Base-by-base conservation (phyloP, 2,113 vertebrate genomes). In the Dromas ardeola region DNA sequence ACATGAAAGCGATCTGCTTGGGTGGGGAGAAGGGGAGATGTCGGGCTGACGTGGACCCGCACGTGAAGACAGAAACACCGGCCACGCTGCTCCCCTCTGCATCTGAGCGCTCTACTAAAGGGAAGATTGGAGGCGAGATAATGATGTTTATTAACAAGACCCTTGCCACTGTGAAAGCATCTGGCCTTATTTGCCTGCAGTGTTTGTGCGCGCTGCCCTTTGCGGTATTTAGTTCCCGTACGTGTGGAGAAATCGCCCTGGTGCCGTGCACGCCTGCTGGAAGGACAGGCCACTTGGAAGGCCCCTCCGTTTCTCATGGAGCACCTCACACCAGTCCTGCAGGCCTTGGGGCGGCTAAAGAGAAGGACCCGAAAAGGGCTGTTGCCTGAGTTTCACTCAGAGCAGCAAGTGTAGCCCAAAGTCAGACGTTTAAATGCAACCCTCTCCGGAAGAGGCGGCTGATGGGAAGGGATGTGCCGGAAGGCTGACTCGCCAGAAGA, bases 1-100 rank as follows among this genome's bases (percentile, higher is more conserved):
- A 93, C 42, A 88, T 83, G 92, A 95, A 96, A 89, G 83, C 3
- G 3, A 83, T 87, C 94, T 72, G 73, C 80, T 86, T 67, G 82
- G 38, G 79, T 77, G 81, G 94, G 94, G 84, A 95, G 85, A 79
- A 81, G 77, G 56, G 50, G 77, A 86, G 76, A 87, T 25, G 32
- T 15, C 0, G 2, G 16, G 56, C 73, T 80, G 91, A 88, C 4
- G 0, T 34, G 67, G 77, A 91, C 63, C 13, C 2, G 0, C 61
- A 5, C 27, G 56, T 45, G 70, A 89, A 93, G 84, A 78, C 36
- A 43, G 89, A 47, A 72, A 78, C 4, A 3, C 42, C 1, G 9
- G 20, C 52, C 55, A 20, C 0, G 0, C 55, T 3, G 3, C 62
- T 72, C 58, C 16, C 5, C 27, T 34, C 62, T 66, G 43, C 50